phyloP scores from a whole-genome alignment of 1,140 invertebrate species.

The Zaprionus ghesquierei region DNA sequence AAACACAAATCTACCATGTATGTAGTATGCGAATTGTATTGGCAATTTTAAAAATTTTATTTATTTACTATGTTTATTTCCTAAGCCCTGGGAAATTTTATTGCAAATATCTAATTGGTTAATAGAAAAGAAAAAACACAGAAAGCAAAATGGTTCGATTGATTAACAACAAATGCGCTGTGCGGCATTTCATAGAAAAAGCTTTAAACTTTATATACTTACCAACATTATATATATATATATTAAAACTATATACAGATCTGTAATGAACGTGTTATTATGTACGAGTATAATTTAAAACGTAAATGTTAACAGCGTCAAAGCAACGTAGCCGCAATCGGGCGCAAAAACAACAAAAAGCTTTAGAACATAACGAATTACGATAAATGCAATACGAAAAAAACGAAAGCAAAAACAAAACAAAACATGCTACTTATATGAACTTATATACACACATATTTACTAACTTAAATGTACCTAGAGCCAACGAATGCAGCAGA shows the following conservation, averaged over 20 bases:
- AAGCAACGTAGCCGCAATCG: constrained; percentile 46
- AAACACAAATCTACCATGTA: constrained; percentile 3
- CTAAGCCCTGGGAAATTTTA: background rate
- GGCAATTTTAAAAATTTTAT: constrained; percentile 7
- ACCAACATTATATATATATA: constrained; percentile 14
- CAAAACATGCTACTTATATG: constrained; percentile 26
- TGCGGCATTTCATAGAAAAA: constrained; percentile 45
- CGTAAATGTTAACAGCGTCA: constrained; percentile 43
- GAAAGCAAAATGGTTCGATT: background rate
- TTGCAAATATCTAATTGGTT: constrained; percentile 15
- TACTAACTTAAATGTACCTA: constrained; percentile 29
- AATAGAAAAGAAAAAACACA: background rate
- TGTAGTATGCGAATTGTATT: constrained; percentile 6
- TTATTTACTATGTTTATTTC: constrained; percentile 27
- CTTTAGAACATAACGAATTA: constrained; percentile 37
- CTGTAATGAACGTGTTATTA: constrained; percentile 33
- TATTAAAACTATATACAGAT: constrained; percentile 14
- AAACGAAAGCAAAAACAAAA: constrained; percentile 29
- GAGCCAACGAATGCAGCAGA: constrained; percentile 36
- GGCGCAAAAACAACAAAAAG: constrained; percentile 36
- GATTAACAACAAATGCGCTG: constrained; percentile 30
- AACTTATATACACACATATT: constrained; percentile 25
- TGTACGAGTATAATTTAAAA: constrained; percentile 38
- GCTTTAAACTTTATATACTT: constrained; percentile 48
- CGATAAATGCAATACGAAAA: background rate